Percentiles rank a stretch among this genome's conserved stretches.
Conservation (phyloP, 2,888 invertebrate species). For the Drosophila hamatofila region DNA sequence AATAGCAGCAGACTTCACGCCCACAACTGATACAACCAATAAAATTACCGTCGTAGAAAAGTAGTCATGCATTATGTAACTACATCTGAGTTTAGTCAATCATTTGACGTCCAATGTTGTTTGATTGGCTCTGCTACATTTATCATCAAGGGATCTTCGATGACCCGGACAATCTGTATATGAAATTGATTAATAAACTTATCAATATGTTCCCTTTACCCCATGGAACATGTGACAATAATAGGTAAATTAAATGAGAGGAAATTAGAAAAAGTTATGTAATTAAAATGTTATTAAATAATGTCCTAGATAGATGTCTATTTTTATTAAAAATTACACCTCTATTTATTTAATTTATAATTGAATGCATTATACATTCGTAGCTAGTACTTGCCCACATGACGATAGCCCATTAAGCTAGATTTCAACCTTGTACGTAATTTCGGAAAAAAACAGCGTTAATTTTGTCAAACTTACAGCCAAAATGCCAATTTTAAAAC, state of each 20-base stretch:
- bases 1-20: conserved; percentile 16
- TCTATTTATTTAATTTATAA: neutral
- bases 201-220: no score
- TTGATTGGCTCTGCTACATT: conserved; percentile 1
- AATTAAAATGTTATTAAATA: neutral
- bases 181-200: neutral
- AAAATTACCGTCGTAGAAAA: conserved; percentile 14
- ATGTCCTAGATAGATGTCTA: neutral
- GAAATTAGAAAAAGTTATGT: neutral
- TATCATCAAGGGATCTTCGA: conserved; percentile 13
- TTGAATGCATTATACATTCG: neutral
- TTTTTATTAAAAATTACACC: neutral
- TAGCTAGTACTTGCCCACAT: conserved; percentile 18
- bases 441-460: neutral
- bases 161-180: conserved; percentile 12
- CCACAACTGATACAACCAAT: conserved; percentile 11
- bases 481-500: conserved; percentile 2
- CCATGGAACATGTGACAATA: neutral
- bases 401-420: conserved; percentile 10
- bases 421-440: conserved; percentile 2
- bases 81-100: conserved; percentile 3
- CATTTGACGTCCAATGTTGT: conserved; percentile 7
- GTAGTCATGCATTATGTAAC: conserved; percentile 15
- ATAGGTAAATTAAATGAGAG: neutral
- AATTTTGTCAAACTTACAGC: neutral